phyloP scores from a whole-genome alignment of 2,797 vertebrate genomes.

The Pampus argenteus region DNA sequence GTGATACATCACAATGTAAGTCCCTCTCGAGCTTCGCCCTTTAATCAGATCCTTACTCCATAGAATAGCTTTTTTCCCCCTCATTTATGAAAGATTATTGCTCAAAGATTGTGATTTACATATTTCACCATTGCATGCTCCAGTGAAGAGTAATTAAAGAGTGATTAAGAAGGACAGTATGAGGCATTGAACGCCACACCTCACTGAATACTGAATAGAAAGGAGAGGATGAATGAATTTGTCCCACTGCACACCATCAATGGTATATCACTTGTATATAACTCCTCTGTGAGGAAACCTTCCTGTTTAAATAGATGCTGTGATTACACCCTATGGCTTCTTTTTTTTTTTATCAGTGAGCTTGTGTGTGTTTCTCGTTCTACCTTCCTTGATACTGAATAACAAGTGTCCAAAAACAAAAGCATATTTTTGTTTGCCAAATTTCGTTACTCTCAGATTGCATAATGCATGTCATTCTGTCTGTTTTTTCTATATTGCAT shows the following conservation, averaged over 20 bases:
- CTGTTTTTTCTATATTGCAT: constrained; percentile 3
- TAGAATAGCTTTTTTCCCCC: not conserved
- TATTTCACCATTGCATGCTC: constrained; percentile 47
- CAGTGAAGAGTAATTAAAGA: constrained; percentile 58
- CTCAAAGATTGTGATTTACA: constrained; percentile 38
- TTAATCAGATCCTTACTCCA: constrained; percentile 6
- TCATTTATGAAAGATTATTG: constrained; percentile 37
- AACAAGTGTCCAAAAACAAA: constrained; percentile 8
- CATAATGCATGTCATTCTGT: not conserved
- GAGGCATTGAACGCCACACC: constrained; percentile 26
- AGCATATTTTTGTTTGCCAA: not conserved
- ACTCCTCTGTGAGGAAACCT: constrained; percentile 39
- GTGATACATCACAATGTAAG: not conserved
- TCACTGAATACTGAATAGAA: constrained; percentile 56
- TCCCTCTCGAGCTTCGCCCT: not conserved
- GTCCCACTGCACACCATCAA: constrained; percentile 50
- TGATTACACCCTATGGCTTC: constrained; percentile 38
- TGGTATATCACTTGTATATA: constrained; percentile 67
- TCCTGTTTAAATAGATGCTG: constrained; percentile 63
- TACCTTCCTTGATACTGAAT: constrained; percentile 2
- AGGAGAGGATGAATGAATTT: constrained; percentile 46
- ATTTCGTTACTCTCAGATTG: not conserved
- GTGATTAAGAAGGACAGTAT: constrained; percentile 55
- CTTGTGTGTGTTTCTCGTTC: constrained; percentile 33
- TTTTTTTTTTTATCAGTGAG: constrained; percentile 17